These are phyloP conservation scores for Gorsachius goisagi DNA, from an alignment of 2,113 vertebrate genomes.

Conservation along the genomic window DNA sequence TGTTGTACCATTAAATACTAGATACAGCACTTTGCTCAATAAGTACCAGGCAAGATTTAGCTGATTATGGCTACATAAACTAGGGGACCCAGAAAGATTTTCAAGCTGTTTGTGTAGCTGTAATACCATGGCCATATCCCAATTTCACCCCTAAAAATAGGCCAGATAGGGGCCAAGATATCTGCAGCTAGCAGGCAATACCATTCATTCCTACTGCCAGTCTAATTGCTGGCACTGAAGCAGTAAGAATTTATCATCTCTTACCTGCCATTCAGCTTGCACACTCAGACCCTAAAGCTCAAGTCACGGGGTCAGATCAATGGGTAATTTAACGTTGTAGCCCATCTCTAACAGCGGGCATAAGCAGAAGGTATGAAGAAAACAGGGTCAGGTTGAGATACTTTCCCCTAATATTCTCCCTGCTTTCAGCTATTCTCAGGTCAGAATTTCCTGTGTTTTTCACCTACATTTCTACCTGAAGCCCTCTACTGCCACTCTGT, in stretches of 20 bases:
- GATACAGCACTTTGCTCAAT: accelerated
- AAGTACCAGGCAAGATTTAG: not conserved
- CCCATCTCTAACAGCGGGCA: not conserved
- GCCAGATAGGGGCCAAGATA: not conserved
- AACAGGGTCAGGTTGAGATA: not conserved
- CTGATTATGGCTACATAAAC: not conserved
- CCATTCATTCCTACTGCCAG: not conserved
- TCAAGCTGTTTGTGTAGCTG: not conserved
- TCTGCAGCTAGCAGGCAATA: not conserved
- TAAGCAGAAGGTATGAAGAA: not conserved
- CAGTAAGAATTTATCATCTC: not conserved
- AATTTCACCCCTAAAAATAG: accelerated
- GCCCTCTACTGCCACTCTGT: not conserved
- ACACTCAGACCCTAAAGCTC: not conserved
- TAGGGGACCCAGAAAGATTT: not conserved
- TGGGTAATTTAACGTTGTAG: accelerated
- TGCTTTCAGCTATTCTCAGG: not conserved
- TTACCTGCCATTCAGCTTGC: not conserved
- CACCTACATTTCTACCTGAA: not conserved
- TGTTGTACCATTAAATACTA: not conserved
- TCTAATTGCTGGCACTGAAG: not conserved
- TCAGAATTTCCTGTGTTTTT: not conserved
- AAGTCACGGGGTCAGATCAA: not conserved
- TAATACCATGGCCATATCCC: accelerated
- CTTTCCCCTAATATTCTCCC: not conserved